Evolutionary conservation across 2,113 vertebrate species (phyloP), one percentile per base, ranked within the genome.

Genomic region (Protobothrops flavoviridis): DNA sequence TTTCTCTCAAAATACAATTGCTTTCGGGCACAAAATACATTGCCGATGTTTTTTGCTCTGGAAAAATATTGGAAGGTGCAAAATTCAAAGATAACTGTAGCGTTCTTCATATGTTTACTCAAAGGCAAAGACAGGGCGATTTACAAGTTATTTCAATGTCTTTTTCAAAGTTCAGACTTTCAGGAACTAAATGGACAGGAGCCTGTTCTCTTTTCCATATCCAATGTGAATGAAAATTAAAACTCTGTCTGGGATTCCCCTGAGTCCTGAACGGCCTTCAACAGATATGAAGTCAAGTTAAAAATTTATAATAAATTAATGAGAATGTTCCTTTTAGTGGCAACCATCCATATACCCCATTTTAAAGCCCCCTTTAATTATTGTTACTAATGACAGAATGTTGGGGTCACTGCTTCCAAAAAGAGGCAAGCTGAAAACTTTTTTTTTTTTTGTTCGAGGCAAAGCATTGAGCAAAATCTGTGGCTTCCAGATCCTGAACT

Each of bases 231-330:
- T 87, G 24, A 85, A 94, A 56, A 10, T 29, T 20, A 5, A 96
- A 95, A 89, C 45, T 23, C 92, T 85, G 39, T 52, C 88, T 9
- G 24, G 69, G 81, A 61, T 23, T 97, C 95, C 95, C 96, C 57
- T 11, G 95, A 97, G 96, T 96, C 96, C 96, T 94, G 93, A 96
- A 96, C 59, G 95, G 97, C 98, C 97, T 98, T 98, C 96, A 97
- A 53, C 96, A 97, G 96, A 95, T 95, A 92, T 96, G 97, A 97
- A 97, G 95, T 94, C 95, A 96, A 97, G 96, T 96, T 97, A 97
- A 97, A 97, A 98, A 97, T 97, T 81, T 64, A 93, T 96, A 95
- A 95, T 97, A 97, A 97, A 97, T 97, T 97, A 97, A 97, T 95
- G 95, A 97, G 96, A 97, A 97, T 96, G 96, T 97, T 97, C 94